Conservation (phyloP, 2,113 vertebrate genomes). For the Calonectris borealis region DNA sequence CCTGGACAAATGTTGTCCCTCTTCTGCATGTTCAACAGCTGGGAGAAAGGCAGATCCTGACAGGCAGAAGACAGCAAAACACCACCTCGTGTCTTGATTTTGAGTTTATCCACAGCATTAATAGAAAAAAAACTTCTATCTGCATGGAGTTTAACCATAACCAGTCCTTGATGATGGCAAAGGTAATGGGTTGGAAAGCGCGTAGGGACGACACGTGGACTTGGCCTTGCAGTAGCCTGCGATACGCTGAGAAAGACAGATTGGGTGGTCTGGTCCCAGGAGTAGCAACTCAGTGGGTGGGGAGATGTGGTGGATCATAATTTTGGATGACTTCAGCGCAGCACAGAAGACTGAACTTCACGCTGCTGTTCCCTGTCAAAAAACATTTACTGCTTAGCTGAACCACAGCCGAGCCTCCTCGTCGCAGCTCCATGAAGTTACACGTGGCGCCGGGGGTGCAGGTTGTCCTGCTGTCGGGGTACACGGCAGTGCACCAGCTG, state of each 20-base stretch:
- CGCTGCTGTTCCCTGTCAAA: conserved; percentile 40
- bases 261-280: conserved; percentile 29
- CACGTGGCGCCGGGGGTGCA: not conserved
- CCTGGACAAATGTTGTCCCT: not conserved
- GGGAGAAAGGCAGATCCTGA: not conserved
- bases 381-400: conserved; percentile 35
- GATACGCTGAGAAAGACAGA: not conserved
- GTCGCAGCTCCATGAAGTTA: not conserved
- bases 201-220: fast-evolving
- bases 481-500: not conserved
- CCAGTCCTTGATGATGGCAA: not conserved
- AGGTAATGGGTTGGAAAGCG: not conserved
- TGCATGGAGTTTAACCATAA: not conserved
- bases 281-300: not conserved
- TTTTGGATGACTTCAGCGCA: not conserved
- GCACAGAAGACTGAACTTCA: conserved; percentile 22
- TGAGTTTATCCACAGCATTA: not conserved
- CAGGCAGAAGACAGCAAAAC: not conserved
- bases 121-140: not conserved
- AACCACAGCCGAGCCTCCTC: not conserved
- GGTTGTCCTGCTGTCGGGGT: not conserved
- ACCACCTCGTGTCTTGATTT: not conserved
- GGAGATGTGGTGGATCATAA: not conserved
- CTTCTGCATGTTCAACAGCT: not conserved
- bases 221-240: not conserved